phyloP scores from a whole-genome alignment of 2,113 vertebrate genomes.

The Rhinolophus sinicus region DNA sequence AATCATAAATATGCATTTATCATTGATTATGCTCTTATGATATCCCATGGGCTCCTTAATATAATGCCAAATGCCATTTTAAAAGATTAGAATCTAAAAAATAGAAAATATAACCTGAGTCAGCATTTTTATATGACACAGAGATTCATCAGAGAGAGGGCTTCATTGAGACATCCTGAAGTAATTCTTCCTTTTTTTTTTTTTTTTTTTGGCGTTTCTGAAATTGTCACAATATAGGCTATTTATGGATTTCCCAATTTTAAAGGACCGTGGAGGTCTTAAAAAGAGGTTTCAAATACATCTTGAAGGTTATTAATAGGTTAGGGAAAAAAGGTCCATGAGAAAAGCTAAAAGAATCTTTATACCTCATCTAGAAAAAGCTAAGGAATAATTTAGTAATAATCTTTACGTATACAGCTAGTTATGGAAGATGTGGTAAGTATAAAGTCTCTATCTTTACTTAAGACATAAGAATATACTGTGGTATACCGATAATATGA shows the following conservation, averaged over 20 bases:
- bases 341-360: neutral
- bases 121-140: neutral
- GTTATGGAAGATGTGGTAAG: neutral
- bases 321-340: rapidly evolving
- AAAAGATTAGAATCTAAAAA: neutral
- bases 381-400: neutral
- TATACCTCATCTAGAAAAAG: neutral
- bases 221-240: neutral
- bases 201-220: neutral
- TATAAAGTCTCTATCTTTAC: neutral
- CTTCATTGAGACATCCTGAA: neutral
- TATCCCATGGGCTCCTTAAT: neutral
- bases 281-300: neutral
- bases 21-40: neutral
- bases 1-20: neutral
- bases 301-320: neutral
- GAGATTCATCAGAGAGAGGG: neutral
- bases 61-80: neutral
- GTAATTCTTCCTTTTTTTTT: neutral
- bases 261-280: neutral
- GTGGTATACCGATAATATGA: neutral
- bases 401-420: neutral
- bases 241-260: neutral
- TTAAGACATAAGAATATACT: neutral
- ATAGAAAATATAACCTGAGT: neutral